phyloP scores from a whole-genome alignment of 2,888 invertebrate species.

The Erebia epiphron region DNA sequence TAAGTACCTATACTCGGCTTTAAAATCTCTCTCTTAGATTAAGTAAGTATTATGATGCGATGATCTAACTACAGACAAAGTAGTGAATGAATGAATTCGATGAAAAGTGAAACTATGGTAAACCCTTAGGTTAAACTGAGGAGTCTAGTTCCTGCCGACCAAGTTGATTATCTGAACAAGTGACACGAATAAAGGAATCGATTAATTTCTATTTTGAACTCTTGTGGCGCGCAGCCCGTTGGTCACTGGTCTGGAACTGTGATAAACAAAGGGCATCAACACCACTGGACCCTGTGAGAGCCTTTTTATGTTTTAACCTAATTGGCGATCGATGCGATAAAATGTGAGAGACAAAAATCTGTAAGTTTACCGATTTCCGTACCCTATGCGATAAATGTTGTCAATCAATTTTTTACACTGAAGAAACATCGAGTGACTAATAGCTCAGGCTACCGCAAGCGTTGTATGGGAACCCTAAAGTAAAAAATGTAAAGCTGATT shows the following conservation, averaged over 20 bases:
- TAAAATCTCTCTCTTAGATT: too few species aligned
- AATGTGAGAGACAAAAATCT: background rate
- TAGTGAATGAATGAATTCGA: too few species aligned
- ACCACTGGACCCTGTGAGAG: conserved; percentile 51
- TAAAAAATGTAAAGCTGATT: too few species aligned
- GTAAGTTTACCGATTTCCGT: background rate
- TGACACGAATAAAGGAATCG: conserved; percentile 79
- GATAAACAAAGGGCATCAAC: conserved; percentile 57
- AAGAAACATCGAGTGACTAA: background rate
- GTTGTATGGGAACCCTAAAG: too few species aligned
- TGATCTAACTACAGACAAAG: background rate
- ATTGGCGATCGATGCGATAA: conserved; percentile 28
- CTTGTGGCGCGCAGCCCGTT: conserved; percentile 50
- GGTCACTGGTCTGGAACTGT: conserved; percentile 54
- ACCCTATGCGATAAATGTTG: background rate
- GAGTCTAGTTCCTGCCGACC: conserved; percentile 44
- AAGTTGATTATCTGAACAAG: conserved; percentile 59
- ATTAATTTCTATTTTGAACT: conserved; percentile 80
- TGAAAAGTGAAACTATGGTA: background rate
- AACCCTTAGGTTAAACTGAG: conserved; percentile 10
- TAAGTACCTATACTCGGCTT: too few species aligned
- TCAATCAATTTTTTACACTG: background rate
- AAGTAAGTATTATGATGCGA: too few species aligned
- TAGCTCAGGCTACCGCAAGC: too few species aligned
- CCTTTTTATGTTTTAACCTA: conserved; percentile 53